Conservation (phyloP, 2,113 vertebrate species). For the Tenrec ecaudatus region DNA sequence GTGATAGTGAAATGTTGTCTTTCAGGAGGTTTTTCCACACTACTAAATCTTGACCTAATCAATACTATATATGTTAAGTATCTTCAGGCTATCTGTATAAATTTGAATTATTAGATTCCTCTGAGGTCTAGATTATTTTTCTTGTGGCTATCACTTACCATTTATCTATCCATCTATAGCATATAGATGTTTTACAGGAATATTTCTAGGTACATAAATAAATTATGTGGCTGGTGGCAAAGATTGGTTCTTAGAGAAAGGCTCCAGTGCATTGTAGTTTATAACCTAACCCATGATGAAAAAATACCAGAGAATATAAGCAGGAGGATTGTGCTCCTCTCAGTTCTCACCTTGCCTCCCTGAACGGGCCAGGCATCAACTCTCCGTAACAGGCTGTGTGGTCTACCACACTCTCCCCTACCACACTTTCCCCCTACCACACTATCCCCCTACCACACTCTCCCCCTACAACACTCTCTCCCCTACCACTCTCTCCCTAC, state of each 20-base stretch:
- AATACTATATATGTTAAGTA: slow-evolving; percentile 78
- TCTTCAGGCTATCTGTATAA: slow-evolving; percentile 74
- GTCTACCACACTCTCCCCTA: not conserved
- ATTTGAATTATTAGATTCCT: slow-evolving; percentile 80
- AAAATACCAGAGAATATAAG: not conserved
- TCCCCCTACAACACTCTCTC: too few relatives aligned
- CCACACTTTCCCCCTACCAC: too few relatives aligned
- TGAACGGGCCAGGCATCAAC: slow-evolving; percentile 50
- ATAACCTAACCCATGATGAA: slow-evolving; percentile 64
- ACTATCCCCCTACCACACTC: too few relatives aligned
- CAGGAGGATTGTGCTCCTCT: slow-evolving; percentile 59
- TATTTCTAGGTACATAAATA: slow-evolving; percentile 79
- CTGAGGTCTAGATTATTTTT: slow-evolving; percentile 75
- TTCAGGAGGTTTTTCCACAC: slow-evolving; percentile 67
- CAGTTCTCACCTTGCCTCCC: slow-evolving; percentile 57
- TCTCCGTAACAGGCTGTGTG: not conserved
- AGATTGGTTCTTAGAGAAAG: slow-evolving; percentile 66
- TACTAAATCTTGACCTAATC: slow-evolving; percentile 78
- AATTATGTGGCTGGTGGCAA: slow-evolving; percentile 74
- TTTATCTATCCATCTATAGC: slow-evolving; percentile 78
- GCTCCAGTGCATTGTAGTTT: slow-evolving; percentile 68
- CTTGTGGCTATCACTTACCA: slow-evolving; percentile 74
- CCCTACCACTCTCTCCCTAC: too few relatives aligned
- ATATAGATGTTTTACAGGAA: slow-evolving; percentile 73
- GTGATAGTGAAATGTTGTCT: slow-evolving; percentile 64